Evolutionary conservation across 2,888 invertebrate genomes (phyloP).

Genomic region (Silvanus unidentatus): DNA sequence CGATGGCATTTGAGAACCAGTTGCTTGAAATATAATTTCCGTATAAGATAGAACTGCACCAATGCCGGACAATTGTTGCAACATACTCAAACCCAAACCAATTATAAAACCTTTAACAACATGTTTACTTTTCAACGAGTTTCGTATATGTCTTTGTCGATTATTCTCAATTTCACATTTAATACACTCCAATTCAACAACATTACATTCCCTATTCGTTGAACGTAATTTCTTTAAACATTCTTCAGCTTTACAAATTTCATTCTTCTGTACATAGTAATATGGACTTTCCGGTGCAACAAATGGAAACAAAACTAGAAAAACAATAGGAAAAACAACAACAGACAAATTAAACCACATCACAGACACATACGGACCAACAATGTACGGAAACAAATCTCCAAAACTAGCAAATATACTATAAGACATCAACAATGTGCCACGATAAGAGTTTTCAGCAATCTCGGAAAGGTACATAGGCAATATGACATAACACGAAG

Average conservation of each 20-base stretch:
- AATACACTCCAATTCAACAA: conserved; percentile 19
- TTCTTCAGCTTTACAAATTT: conserved; percentile 13
- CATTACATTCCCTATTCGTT: conserved; percentile 6
- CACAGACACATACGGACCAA: conserved; percentile 27
- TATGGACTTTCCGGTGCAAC: conserved; percentile 25
- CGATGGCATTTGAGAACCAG: conserved; percentile 56
- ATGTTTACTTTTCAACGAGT: conserved; percentile 10
- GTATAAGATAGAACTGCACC: conserved; percentile 20
- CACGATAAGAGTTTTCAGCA: conserved; percentile 69
- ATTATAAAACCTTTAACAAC: conserved; percentile 17
- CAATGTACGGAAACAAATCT: conserved; percentile 49
- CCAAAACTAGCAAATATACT: conserved; percentile 65
- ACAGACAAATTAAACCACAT: conserved; percentile 23
- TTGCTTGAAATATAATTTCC: conserved; percentile 56
- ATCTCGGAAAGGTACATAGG: conserved; percentile 86
- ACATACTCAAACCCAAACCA: conserved; percentile 15
- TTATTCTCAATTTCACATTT: conserved; percentile 13
- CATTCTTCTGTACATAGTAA: conserved; percentile 16
- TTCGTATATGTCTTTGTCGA: conserved; percentile 5
- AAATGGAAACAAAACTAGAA: conserved; percentile 17
- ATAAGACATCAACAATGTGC: conserved; percentile 63
- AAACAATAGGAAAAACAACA: conserved; percentile 18
- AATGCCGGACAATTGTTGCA: conserved; percentile 28
- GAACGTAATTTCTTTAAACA: conserved; percentile 13
- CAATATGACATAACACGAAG: conserved; percentile 63